phyloP scores from a whole-genome alignment of 2,888 invertebrate genomes.

The Thymelicus lineola region DNA sequence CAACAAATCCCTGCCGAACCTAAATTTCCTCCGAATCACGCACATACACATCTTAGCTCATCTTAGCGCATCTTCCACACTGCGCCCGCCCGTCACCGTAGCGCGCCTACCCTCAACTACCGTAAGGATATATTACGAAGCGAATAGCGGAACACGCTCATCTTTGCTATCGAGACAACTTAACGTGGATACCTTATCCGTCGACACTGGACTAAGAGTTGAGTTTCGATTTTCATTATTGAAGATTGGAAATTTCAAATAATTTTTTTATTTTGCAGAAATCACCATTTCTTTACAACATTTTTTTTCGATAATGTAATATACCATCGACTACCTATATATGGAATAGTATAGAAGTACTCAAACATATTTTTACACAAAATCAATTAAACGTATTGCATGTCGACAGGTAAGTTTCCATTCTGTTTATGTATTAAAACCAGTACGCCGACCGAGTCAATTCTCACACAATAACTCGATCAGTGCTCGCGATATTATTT shows the following conservation, averaged over 20 bases:
- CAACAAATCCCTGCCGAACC: slow-evolving; percentile 79
- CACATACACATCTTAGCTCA: slow-evolving; percentile 54
- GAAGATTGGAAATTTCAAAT: too few relatives aligned
- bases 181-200: background rate
- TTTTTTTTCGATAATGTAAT: background rate
- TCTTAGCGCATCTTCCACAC: slow-evolving; percentile 41
- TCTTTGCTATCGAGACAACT: slow-evolving; percentile 20
- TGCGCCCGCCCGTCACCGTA: slow-evolving; percentile 42
- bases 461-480: background rate
- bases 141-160: slow-evolving; percentile 26
- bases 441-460: slow-evolving; percentile 5
- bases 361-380: too few relatives aligned
- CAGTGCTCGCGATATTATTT: slow-evolving; percentile 42
- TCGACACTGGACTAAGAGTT: background rate
- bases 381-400: too few relatives aligned
- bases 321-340: background rate
- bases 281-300: too few relatives aligned
- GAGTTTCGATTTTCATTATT: too few relatives aligned
- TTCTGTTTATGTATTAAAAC: too few relatives aligned
- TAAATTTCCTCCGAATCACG: slow-evolving; percentile 76
- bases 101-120: slow-evolving; percentile 55
- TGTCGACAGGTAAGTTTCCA: too few relatives aligned
- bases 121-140: slow-evolving; percentile 28
- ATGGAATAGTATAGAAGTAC: too few relatives aligned
- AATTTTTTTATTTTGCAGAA: too few relatives aligned